Evolutionary conservation across 2,888 invertebrate species (phyloP).

Genomic region (Drosophila affinis): DNA sequence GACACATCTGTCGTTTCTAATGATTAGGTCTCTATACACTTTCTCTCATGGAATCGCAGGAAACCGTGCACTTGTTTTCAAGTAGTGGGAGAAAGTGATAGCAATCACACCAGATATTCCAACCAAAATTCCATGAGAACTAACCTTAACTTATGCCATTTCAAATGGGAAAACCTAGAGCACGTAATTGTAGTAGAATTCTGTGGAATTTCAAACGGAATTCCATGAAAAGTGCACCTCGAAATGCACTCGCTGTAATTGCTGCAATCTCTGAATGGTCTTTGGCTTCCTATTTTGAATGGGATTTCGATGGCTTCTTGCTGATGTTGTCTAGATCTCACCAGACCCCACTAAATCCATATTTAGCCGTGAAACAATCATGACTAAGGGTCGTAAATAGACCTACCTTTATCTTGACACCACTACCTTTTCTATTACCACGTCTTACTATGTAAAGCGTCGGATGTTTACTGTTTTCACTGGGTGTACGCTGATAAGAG

Average conservation of each 20-base stretch:
- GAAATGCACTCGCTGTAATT: not conserved
- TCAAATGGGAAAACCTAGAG: too few species aligned
- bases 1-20: slow-evolving; percentile 23
- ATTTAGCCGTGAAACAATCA: slow-evolving; percentile 9
- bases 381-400: slow-evolving; percentile 67
- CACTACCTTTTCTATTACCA: slow-evolving; percentile 11
- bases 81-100: not conserved
- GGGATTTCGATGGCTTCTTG: not conserved
- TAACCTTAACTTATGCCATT: too few species aligned
- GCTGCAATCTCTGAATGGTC: too few species aligned
- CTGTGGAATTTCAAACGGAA: not conserved
- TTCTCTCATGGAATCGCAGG: not conserved
- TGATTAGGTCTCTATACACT: slow-evolving; percentile 1
- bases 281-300: too few species aligned
- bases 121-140: not conserved
- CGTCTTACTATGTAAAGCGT: slow-evolving; percentile 31
- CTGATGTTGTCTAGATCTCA: not conserved
- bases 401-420: slow-evolving; percentile 58
- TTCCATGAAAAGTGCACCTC: not conserved
- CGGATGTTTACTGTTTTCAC: slow-evolving; percentile 2
- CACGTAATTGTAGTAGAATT: not conserved
- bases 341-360: not conserved
- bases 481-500: slow-evolving; percentile 28
- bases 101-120: not conserved
- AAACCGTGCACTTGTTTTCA: slow-evolving; percentile 27